These are phyloP conservation scores for Notothenia coriiceps DNA, from an alignment of 2,113 vertebrate species.

Conservation along the genomic window DNA sequence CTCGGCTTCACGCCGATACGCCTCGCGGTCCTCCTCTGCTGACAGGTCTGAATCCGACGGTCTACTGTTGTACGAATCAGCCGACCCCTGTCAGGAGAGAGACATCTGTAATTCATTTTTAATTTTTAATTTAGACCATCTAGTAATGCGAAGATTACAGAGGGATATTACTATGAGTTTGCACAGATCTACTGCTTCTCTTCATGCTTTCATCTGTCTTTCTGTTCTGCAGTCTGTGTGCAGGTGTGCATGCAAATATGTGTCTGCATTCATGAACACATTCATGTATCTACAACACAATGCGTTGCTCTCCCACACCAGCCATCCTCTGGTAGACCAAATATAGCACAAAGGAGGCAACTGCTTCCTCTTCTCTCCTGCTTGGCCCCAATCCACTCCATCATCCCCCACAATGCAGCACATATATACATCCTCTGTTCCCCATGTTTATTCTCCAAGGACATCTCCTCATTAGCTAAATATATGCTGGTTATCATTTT, in stretches of 20 bases:
- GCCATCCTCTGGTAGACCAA: conserved; percentile 79
- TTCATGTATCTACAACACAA: conserved; percentile 63
- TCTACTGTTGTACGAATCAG: conserved; percentile 97
- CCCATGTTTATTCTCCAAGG: conserved; percentile 71
- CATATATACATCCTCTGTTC: conserved; percentile 70
- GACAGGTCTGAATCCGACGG: conserved; percentile 98
- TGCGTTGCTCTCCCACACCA: conserved; percentile 74
- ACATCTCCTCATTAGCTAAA: conserved; percentile 77
- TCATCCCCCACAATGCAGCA: conserved; percentile 80
- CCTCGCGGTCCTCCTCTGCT: conserved; percentile 96
- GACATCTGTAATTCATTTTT: conserved; percentile 1
- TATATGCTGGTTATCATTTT: conserved; percentile 72
- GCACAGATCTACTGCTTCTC: conserved; percentile 2
- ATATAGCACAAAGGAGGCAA: conserved; percentile 81
- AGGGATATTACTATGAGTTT: background rate
- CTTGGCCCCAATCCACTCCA: conserved; percentile 79
- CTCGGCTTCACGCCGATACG: conserved; percentile 95
- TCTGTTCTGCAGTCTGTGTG: conserved; percentile 34
- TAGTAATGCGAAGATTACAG: background rate
- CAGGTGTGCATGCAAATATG: conserved; percentile 61
- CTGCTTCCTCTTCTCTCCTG: conserved; percentile 76
- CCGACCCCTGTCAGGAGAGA: conserved; percentile 88
- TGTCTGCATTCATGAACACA: conserved; percentile 52
- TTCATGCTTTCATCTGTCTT: conserved; percentile 27
- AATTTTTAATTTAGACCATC: conserved; percentile 1